Evolutionary conservation across 2,888 invertebrate species (phyloP).

Genomic region (Eristalis intricaria): DNA sequence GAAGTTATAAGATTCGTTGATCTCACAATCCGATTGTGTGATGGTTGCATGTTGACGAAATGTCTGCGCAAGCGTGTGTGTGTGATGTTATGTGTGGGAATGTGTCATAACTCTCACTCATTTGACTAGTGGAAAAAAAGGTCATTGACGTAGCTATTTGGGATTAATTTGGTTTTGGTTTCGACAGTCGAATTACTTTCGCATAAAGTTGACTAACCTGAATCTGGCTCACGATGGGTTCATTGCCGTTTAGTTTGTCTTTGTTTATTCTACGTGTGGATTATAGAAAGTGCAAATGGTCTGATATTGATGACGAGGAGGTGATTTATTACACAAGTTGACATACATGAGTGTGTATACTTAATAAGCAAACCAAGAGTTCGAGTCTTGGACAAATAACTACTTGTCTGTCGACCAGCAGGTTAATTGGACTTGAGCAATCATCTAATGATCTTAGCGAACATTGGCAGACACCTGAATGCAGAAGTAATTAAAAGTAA

Average conservation of each 20-base stretch:
- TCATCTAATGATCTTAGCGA: background rate
- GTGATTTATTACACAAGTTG: background rate
- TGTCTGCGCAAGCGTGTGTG: conserved; percentile 1
- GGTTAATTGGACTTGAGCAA: background rate
- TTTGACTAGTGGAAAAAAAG: conserved; percentile 26
- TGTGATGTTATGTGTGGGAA: background rate
- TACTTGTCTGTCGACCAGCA: background rate
- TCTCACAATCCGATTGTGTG: conserved; percentile 47
- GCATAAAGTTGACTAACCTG: conserved; percentile 33
- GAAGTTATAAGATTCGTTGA: conserved; percentile 36
- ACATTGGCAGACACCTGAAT: background rate
- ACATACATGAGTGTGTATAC: background rate
- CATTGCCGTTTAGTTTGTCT: conserved; percentile 39
- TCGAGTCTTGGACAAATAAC: background rate
- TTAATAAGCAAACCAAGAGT: background rate
- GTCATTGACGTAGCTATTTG: conserved; percentile 50
- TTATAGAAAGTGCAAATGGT: conserved; percentile 42
- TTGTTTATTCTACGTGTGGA: conserved; percentile 20
- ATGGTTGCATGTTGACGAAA: conserved; percentile 39
- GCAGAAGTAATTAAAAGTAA: background rate
- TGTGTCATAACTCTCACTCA: conserved; percentile 65
- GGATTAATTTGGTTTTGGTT: conserved; percentile 36
- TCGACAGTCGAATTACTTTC: conserved; percentile 31
- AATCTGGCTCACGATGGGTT: conserved; percentile 32
- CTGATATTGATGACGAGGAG: background rate